These are phyloP conservation scores for Halcyon senegalensis DNA, from an alignment of 2,113 vertebrate species.

Conservation along the genomic window DNA sequence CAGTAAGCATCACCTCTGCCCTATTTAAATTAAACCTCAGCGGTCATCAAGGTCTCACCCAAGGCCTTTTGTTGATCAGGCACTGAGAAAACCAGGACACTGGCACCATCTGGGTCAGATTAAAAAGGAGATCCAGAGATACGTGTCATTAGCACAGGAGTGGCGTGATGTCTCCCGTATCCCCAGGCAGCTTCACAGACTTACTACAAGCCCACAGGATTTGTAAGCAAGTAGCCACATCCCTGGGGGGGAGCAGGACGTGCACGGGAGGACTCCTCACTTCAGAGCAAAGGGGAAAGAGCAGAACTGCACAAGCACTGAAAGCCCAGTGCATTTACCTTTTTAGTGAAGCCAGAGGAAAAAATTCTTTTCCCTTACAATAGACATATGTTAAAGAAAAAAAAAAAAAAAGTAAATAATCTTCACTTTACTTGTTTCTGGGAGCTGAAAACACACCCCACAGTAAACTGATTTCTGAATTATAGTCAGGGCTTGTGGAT, in stretches of 20 bases:
- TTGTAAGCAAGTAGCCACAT: slow-evolving; percentile 14
- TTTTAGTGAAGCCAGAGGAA: background rate
- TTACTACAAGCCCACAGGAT: slow-evolving; percentile 12
- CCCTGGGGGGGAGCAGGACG: background rate
- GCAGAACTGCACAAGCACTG: background rate
- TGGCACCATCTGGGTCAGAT: slow-evolving; percentile 7
- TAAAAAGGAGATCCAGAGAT: slow-evolving; percentile 12
- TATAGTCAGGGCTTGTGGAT: background rate
- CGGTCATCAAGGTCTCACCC: background rate
- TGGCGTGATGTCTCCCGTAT: slow-evolving; percentile 4
- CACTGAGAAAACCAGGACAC: slow-evolving; percentile 31
- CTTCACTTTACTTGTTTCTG: background rate
- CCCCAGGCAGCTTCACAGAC: slow-evolving; percentile 3
- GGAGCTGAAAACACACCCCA: background rate
- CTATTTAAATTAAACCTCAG: slow-evolving; percentile 39
- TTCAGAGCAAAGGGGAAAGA: background rate
- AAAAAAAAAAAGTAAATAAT: background rate
- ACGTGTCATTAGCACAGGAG: background rate
- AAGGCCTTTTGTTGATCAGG: background rate
- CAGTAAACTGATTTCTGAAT: background rate
- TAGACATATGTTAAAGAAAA: background rate
- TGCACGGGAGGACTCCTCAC: background rate
- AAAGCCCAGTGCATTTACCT: background rate
- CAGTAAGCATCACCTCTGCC: background rate
- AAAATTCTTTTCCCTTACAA: background rate